Conservation (phyloP, 2,888 invertebrate species). For the Phorcus lineatus region DNA sequence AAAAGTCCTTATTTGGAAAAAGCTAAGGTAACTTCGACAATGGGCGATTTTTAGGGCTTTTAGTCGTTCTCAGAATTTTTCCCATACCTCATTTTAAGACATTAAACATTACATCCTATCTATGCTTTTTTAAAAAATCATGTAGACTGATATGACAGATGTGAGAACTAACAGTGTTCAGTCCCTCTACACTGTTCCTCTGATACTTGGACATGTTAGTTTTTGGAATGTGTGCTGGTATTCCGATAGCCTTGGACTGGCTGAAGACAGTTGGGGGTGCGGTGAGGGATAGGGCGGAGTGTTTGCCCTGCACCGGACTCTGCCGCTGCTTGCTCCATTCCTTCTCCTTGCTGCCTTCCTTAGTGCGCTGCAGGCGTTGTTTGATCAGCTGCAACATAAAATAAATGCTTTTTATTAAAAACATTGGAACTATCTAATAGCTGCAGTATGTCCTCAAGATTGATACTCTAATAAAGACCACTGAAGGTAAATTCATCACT, state of each 20-base stretch:
- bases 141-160: too few species aligned
- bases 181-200: slow-evolving; percentile 89
- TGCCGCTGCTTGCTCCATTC: slow-evolving; percentile 62
- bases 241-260: slow-evolving; percentile 78
- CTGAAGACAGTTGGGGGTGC: slow-evolving; percentile 57
- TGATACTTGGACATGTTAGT: slow-evolving; percentile 80
- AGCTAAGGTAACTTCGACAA: too few species aligned
- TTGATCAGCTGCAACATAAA: slow-evolving; percentile 54
- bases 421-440: too few species aligned
- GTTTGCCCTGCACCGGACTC: slow-evolving; percentile 79
- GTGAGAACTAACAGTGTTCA: slow-evolving; percentile 82
- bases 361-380: slow-evolving; percentile 67
- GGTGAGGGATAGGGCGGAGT: slow-evolving; percentile 72
- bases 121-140: too few species aligned
- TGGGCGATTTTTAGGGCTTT: too few species aligned
- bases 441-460: neutral
- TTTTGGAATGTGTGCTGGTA: slow-evolving; percentile 79
- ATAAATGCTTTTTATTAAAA: neutral
- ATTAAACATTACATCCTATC: too few species aligned
- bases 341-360: slow-evolving; percentile 60
- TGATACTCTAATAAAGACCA: too few species aligned
- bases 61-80: too few species aligned
- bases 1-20: neutral
- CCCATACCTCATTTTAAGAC: too few species aligned
- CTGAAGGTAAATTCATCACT: too few species aligned